A percentile compares a stretch with the other conserved stretches of the same genome.
Evolutionary conservation across 2,888 invertebrate species (phyloP).

Genomic region (Stenodema calcarata): DNA sequence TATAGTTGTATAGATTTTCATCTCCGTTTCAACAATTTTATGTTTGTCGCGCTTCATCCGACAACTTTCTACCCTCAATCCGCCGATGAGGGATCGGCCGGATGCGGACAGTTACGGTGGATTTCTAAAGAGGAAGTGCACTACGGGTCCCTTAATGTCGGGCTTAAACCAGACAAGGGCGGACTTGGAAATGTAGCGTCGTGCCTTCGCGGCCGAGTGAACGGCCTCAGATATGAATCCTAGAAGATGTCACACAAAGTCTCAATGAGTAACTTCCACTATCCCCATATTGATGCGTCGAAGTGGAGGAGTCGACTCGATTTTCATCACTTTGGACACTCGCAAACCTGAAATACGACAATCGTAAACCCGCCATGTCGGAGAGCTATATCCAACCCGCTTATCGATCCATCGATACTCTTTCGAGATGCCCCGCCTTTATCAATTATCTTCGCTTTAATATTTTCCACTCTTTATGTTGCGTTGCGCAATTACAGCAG

Average conservation of each 20-base stretch:
- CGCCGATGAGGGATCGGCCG: background rate
- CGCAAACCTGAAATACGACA: background rate
- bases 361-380: background rate
- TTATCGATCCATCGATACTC: background rate
- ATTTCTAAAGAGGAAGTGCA: background rate
- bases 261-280: background rate
- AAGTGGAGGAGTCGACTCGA: background rate
- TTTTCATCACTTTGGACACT: background rate
- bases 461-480: background rate
- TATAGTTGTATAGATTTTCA: background rate
- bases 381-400: background rate
- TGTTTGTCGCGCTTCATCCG: background rate
- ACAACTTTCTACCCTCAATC: background rate
- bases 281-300: background rate
- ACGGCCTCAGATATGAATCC: background rate
- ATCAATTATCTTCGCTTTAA: background rate
- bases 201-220: background rate
- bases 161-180: background rate
- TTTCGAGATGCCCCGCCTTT: background rate
- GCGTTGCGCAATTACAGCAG: background rate
- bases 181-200: background rate
- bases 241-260: background rate
- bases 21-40: background rate
- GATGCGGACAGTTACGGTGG: background rate
- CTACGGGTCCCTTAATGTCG: background rate